Conservation (phyloP, 2,113 vertebrate species). For the Gambusia affinis region DNA sequence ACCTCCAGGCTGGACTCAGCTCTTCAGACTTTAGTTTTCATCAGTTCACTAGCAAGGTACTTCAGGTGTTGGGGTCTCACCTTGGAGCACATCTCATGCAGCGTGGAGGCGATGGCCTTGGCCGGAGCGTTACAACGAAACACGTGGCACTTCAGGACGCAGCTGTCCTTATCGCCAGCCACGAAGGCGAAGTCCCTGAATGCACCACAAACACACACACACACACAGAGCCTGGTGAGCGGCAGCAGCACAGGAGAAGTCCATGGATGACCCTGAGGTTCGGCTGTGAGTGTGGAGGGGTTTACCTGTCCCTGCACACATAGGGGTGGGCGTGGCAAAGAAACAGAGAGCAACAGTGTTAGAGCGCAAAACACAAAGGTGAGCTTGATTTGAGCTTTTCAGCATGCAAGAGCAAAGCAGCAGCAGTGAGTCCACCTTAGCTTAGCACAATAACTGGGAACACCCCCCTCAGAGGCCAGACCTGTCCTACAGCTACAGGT, state of each 20-base stretch:
- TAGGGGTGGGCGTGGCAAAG: conserved; percentile 39
- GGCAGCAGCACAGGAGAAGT: neutral
- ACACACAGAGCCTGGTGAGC: conserved; percentile 11
- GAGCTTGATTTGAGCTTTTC: neutral
- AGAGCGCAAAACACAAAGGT: conserved; percentile 28
- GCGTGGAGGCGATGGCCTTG: conserved; percentile 90
- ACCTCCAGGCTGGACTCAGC: neutral
- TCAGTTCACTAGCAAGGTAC: neutral
- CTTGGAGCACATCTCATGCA: conserved; percentile 95
- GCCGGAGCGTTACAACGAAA: conserved; percentile 93
- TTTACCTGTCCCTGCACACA: conserved; percentile 74
- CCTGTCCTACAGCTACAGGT: neutral
- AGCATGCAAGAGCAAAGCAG: conserved; percentile 8
- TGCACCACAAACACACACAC: conserved; percentile 18
- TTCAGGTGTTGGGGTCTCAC: conserved; percentile 60
- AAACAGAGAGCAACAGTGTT: conserved; percentile 57
- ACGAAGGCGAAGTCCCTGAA: conserved; percentile 96
- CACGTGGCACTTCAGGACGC: conserved; percentile 95
- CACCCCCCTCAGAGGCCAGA: neutral
- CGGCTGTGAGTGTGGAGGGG: neutral
- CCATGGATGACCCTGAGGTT: conserved; percentile 9
- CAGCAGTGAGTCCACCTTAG: neutral
- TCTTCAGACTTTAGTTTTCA: neutral
- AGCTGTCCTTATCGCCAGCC: conserved; percentile 94
- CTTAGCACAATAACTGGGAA: conserved; percentile 2